Evolutionary conservation across 92 coral and sea anemone species (phyloP).

Genomic region (Heliopora coerulea): DNA sequence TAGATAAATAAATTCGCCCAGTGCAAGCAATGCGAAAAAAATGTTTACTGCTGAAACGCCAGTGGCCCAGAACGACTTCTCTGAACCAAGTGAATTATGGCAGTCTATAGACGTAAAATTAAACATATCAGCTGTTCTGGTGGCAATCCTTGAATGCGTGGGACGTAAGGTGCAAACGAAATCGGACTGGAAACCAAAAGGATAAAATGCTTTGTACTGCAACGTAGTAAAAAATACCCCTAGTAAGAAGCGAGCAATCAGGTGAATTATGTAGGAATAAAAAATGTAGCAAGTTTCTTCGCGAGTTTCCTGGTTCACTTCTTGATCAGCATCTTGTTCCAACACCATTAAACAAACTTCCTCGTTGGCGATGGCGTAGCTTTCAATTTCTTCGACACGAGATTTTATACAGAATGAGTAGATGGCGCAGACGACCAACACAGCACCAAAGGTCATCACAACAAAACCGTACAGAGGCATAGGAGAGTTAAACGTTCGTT

Average conservation of each 20-base stretch:
- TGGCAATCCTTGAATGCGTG: neutral
- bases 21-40: too few relatives aligned
- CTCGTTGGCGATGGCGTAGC: neutral
- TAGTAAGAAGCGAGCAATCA: conserved; percentile 36
- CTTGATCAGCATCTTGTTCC: conserved; percentile 32
- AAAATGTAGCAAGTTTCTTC: conserved; percentile 52
- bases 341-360: neutral
- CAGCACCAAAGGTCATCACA: conserved; percentile 19
- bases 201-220: conserved; percentile 29
- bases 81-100: conserved; percentile 49
- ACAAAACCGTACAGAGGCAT: conserved; percentile 46
- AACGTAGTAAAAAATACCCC: conserved; percentile 35
- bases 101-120: conserved; percentile 30
- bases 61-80: conserved; percentile 42
- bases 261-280: conserved; percentile 36
- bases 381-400: conserved; percentile 52
- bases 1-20: too few relatives aligned
- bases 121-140: neutral
- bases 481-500: conserved; percentile 46
- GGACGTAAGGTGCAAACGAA: conserved; percentile 34
- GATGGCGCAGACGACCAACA: conserved; percentile 18
- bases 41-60: too few relatives aligned
- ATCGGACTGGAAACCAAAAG: conserved; percentile 34
- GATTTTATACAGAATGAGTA: conserved; percentile 49
- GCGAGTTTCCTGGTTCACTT: conserved; percentile 46